These are phyloP conservation scores for Chloroceryle aenea DNA, from an alignment of 2,113 vertebrate species.

Conservation along the genomic window DNA sequence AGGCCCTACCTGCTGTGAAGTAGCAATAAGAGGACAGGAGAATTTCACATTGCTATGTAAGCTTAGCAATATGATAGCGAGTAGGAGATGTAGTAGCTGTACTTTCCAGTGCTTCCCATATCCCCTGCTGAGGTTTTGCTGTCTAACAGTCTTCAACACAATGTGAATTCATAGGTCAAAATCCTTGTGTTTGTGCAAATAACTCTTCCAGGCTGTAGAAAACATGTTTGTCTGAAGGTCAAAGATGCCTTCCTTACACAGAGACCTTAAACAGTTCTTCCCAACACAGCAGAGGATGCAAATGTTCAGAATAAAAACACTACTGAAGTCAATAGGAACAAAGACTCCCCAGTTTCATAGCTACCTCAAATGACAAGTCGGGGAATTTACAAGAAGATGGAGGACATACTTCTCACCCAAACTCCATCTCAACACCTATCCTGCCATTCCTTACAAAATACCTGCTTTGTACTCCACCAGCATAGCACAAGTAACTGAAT, in stretches of 20 bases:
- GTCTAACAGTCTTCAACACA: not conserved
- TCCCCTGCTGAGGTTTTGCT: not conserved
- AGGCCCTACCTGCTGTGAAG: not conserved
- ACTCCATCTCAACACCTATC: not conserved
- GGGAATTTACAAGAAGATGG: fast-evolving
- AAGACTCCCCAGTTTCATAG: not conserved
- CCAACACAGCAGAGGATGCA: not conserved
- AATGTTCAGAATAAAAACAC: not conserved
- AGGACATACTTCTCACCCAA: not conserved
- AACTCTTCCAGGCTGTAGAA: not conserved
- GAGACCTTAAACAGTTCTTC: not conserved
- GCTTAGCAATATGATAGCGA: not conserved
- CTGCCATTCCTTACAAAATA: not conserved
- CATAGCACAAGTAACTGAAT: no score
- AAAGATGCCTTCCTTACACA: not conserved
- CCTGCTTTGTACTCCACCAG: not conserved
- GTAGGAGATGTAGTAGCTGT: not conserved
- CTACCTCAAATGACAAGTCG: not conserved
- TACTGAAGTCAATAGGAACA: not conserved
- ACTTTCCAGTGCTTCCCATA: not conserved
- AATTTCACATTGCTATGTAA: not conserved
- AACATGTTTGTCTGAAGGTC: not conserved
- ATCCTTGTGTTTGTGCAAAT: not conserved
- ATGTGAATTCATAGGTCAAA: not conserved
- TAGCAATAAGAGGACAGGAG: not conserved